Percentiles rank a stretch among this genome's conserved stretches.
These are phyloP conservation scores for Morbakka virulenta DNA, from an alignment of 30 jellyfish, hydroid and myxozoan species.

Conservation along the genomic window DNA sequence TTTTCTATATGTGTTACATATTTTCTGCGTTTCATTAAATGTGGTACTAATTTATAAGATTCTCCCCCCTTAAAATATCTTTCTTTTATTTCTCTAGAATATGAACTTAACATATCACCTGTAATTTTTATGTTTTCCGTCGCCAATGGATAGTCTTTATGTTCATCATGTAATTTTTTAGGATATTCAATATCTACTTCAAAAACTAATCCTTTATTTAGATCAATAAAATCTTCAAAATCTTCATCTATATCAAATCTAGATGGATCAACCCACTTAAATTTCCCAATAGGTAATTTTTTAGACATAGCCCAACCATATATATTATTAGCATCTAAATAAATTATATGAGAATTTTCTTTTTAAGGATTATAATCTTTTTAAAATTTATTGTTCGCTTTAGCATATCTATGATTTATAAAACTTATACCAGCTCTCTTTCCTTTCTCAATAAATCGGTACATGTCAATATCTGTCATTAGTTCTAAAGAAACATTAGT, in stretches of 20 bases:
- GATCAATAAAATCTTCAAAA: background rate
- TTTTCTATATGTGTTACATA: too few relatives aligned
- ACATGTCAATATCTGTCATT: slow-evolving; percentile 26
- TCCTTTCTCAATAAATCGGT: slow-evolving; percentile 39
- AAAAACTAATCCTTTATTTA: slow-evolving; percentile 34
- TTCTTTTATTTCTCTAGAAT: background rate
- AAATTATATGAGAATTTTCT: slow-evolving; percentile 16
- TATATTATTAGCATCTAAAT: slow-evolving; percentile 75
- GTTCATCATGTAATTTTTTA: background rate
- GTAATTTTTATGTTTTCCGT: background rate
- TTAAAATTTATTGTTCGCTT: slow-evolving; percentile 24
- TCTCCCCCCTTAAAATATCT: too few relatives aligned
- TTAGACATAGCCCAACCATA: slow-evolving; percentile 88
- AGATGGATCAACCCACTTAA: slow-evolving; percentile 33
- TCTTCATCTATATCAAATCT: background rate
- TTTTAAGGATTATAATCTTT: background rate
- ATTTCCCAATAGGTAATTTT: slow-evolving; percentile 51
- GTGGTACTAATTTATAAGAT: too few relatives aligned
- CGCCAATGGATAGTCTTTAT: background rate
- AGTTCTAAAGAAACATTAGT: slow-evolving; percentile 31
- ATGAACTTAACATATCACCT: background rate
- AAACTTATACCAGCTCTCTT: slow-evolving; percentile 34
- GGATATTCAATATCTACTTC: background rate
- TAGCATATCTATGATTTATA: slow-evolving; percentile 37
- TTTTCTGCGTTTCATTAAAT: too few relatives aligned